Conservation (phyloP, 2,888 invertebrate species). For the Polymixis flavicincta region DNA sequence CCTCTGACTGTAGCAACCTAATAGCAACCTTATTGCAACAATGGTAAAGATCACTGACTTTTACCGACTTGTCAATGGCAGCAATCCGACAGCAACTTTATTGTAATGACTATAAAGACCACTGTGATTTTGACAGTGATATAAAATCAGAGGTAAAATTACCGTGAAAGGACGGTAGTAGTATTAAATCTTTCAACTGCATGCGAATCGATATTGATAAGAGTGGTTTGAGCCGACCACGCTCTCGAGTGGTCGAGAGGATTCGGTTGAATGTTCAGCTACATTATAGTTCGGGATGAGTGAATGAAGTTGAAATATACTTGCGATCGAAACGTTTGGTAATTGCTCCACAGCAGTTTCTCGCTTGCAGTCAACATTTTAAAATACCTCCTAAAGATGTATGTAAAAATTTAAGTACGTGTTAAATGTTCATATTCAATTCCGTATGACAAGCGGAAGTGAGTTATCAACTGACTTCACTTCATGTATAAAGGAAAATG, state of each 20-base stretch:
- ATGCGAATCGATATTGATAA: constrained; percentile 41
- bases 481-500: constrained; percentile 47
- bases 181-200: not conserved
- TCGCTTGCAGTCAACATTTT: constrained; percentile 33
- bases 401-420: constrained; percentile 48
- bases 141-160: no score
- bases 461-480: constrained; percentile 63
- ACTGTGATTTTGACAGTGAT: no score
- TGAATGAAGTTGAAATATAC: constrained; percentile 64
- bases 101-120: no score
- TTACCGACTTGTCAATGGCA: no score
- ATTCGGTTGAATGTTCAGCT: constrained; percentile 35
- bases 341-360: constrained; percentile 10
- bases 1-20: no score
- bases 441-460: constrained; percentile 28
- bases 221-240: constrained; percentile 20
- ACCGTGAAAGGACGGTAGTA: not conserved
- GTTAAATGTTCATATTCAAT: constrained; percentile 54
- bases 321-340: constrained; percentile 28
- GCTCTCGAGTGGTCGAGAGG: constrained; percentile 30
- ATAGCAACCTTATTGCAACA: no score
- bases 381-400: constrained; percentile 37
- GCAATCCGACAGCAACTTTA: no score
- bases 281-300: constrained; percentile 38
- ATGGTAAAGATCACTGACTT: no score